Conservation (phyloP, 2,113 vertebrate species). For the Tauraco erythrolophus region DNA sequence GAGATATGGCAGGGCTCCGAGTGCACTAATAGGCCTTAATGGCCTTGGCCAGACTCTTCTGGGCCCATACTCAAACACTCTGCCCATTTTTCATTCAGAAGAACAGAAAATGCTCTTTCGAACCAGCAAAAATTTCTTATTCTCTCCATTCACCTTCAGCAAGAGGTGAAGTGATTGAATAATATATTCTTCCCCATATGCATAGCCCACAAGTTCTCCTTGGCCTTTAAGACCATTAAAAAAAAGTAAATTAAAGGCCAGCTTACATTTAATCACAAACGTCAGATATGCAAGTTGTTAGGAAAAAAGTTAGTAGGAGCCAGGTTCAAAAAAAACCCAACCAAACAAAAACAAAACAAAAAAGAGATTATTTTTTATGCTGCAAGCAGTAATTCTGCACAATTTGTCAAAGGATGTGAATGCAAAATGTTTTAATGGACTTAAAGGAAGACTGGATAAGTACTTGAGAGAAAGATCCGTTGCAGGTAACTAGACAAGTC, state of each 20-base stretch:
- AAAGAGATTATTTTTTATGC: not conserved
- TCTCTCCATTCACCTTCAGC: not conserved
- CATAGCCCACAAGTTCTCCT: not conserved
- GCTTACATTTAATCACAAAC: not conserved
- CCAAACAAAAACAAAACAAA: accelerated
- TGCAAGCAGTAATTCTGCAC: not conserved
- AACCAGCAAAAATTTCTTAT: not conserved
- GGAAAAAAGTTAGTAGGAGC: not conserved
- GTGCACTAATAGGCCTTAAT: not conserved
- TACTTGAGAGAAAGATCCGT: not conserved
- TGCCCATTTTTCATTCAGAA: not conserved
- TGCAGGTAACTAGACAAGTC: not conserved
- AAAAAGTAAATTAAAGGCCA: not conserved
- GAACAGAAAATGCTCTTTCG: not conserved
- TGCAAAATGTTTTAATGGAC: not conserved
- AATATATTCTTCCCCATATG: not conserved
- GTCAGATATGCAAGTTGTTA: not conserved
- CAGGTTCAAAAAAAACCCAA: not conserved
- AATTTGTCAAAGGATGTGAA: not conserved
- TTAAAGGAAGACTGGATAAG: not conserved
- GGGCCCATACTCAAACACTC: not conserved
- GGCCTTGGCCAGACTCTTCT: not conserved
- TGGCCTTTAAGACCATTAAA: not conserved
- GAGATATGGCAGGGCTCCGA: not conserved
- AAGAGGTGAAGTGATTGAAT: not conserved